Evolutionary conservation across 2,888 invertebrate species (phyloP).

Genomic region (Idaea straminata): DNA sequence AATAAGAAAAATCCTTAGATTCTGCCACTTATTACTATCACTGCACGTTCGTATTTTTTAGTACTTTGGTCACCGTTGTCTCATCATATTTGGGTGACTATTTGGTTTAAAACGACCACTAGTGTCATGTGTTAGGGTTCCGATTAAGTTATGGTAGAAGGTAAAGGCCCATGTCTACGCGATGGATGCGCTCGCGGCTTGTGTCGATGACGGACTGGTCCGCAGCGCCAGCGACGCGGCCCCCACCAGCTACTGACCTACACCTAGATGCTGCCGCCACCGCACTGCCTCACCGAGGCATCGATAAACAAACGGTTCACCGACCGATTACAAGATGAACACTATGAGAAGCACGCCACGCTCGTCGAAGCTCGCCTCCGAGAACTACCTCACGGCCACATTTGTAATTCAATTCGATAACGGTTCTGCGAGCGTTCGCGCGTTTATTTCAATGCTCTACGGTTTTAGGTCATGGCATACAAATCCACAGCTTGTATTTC

Average conservation of each 20-base stretch:
- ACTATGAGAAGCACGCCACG: conserved; percentile 47
- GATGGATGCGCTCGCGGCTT: conserved; percentile 58
- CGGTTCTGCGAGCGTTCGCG: conserved; percentile 65
- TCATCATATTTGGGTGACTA: conserved; percentile 63
- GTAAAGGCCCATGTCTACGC: conserved; percentile 57
- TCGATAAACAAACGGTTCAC: conserved; percentile 78
- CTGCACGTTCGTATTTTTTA: conserved; percentile 35
- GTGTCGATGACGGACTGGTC: conserved; percentile 58
- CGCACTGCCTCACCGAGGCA: conserved; percentile 43
- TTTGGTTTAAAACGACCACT: conserved; percentile 56
- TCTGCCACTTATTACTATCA: conserved; percentile 66
- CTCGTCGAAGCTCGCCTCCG: conserved; percentile 31
- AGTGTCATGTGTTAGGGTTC: conserved; percentile 47
- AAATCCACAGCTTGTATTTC: conserved; percentile 43
- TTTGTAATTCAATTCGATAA: conserved; percentile 75
- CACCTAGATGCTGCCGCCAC: conserved; percentile 54
- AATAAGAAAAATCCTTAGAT: conserved; percentile 50
- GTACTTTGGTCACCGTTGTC: conserved; percentile 47
- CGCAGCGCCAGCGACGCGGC: conserved; percentile 37
- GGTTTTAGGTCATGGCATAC: conserved; percentile 64
- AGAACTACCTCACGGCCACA: conserved; percentile 40
- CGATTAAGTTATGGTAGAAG: conserved; percentile 43
- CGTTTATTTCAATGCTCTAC: conserved; percentile 52
- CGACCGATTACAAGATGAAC: conserved; percentile 70
- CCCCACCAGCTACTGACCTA: conserved; percentile 71